Evolutionary conservation across 2,888 invertebrate species (phyloP), one percentile per base, ranked within the genome.

Genomic region (Drepana falcataria): DNA sequence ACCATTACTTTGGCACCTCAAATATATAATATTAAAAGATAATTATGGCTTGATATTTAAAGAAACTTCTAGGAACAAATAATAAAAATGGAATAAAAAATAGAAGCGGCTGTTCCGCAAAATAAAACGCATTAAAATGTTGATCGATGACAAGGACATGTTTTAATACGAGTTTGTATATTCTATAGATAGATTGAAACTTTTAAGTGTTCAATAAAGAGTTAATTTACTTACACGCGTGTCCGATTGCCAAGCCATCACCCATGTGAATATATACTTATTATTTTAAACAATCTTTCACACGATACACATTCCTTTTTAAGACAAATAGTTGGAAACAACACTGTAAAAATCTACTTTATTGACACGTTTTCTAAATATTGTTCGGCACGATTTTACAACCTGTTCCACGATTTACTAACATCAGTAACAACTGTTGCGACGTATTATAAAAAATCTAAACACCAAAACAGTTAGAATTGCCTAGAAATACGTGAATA

Each of bases 181-280:
- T 9, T 6, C 35, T n/a, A 53, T 9, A 9, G 7, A 40, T 40
- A 40, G 7, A 9, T 44, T 9, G 44, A 41, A 47, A 3, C 4
- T 6, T 60, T 56, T 61, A 59, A 60, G 60, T 56, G 65, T 64
- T 57, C 49, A 56, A 56, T 55, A 59, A 55, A 63, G 57, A 57
- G 62, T 59, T 60, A 58, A 53, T 55, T 53, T 62, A 85, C 91
- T 86, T 83, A 91, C 91, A 87, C 87, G 90, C 78, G 87, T 86
- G 83, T 90, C 91, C 84, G 87, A 85, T 83, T 90, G 91, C 91
- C 91, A 91, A 90, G 91, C 91, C 91, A 91, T 91, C 84, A 90
- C 90, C 90, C 90, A 91, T 90, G 86, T 84, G 89, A 85, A 84
- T 79, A 78, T 82, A 75, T 77, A 88, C 89, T 85, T 84, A 79